These are phyloP conservation scores for Pantelozetes paolii DNA, from an alignment of 2,888 invertebrate genomes.

Conservation along the genomic window DNA sequence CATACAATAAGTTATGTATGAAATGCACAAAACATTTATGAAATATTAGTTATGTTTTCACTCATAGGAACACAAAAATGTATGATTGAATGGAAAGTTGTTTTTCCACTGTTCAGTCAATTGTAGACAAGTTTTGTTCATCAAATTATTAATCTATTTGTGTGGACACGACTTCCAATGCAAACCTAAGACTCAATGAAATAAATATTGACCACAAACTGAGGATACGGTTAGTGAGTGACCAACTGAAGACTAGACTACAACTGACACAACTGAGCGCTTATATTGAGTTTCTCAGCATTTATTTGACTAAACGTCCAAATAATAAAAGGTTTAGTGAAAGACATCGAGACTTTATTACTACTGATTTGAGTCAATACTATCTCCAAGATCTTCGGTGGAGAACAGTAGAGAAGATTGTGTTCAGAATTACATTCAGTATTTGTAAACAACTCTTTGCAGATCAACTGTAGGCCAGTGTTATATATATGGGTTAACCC, in stretches of 20 bases:
- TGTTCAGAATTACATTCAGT: conserved; percentile 9
- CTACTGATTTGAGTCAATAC: not conserved
- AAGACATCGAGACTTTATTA: conserved; percentile 1
- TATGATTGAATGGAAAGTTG: not conserved
- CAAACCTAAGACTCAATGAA: not conserved
- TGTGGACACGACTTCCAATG: conserved; percentile 16
- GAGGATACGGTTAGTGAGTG: not conserved
- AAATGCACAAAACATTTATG: too few relatives aligned
- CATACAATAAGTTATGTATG: too few relatives aligned
- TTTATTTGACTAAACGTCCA: conserved; percentile 19
- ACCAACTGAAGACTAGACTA: not conserved
- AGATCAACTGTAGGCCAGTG: not conserved
- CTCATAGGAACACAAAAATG: too few relatives aligned
- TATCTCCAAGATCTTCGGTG: not conserved
- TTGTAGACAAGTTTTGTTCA: not conserved
- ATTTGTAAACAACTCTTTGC: conserved; percentile 34
- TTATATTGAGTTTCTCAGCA: conserved; percentile 19
- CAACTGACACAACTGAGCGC: not conserved
- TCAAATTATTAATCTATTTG: not conserved
- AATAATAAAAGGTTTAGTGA: conserved; percentile 25
- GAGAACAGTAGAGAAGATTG: not conserved
- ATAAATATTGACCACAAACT: not conserved
- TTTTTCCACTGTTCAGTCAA: not conserved
- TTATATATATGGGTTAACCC: conserved; percentile 31
- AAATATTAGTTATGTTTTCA: too few relatives aligned